Evolutionary conservation across 2,797 vertebrate genomes (phyloP).

Genomic region (Spinus olivaceus): DNA sequence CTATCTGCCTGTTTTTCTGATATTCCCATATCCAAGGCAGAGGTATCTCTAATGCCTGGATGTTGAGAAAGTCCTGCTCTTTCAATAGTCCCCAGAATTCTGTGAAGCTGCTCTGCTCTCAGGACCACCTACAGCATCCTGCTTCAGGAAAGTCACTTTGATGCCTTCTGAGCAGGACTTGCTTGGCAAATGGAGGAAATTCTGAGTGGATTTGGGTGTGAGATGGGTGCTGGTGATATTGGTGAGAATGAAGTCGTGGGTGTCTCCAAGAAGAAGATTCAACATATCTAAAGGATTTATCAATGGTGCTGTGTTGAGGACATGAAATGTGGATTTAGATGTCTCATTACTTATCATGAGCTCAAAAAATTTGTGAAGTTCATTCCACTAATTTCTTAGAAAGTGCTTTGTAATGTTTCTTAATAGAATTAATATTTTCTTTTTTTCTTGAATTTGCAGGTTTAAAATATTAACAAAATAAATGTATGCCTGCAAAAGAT

Average conservation of each 20-base stretch:
- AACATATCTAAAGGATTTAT: not conserved
- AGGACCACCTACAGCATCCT: not conserved
- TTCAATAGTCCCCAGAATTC: fast-evolving
- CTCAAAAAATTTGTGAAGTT: not conserved
- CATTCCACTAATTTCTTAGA: not conserved
- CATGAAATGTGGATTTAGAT: not conserved
- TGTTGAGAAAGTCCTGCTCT: not conserved
- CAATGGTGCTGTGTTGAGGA: not conserved
- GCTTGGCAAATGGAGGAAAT: not conserved
- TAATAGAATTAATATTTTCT: not conserved
- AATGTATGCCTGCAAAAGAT: not conserved
- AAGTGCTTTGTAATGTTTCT: not conserved
- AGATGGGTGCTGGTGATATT: not conserved
- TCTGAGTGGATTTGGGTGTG: not conserved
- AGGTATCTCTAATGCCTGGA: not conserved
- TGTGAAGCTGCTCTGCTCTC: not conserved
- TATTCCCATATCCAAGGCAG: not conserved
- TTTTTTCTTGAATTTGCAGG: not conserved
- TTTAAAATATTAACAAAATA: not conserved
- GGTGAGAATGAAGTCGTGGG: not conserved
- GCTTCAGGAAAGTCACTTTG: not conserved
- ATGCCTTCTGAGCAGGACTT: not conserved
- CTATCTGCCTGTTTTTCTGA: not conserved
- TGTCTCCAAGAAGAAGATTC: not conserved
- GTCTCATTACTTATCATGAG: not conserved